Evolutionary conservation across 2,888 invertebrate genomes (phyloP), one percentile per base, ranked within the genome.

Genomic region (Eristalis arbustorum): DNA sequence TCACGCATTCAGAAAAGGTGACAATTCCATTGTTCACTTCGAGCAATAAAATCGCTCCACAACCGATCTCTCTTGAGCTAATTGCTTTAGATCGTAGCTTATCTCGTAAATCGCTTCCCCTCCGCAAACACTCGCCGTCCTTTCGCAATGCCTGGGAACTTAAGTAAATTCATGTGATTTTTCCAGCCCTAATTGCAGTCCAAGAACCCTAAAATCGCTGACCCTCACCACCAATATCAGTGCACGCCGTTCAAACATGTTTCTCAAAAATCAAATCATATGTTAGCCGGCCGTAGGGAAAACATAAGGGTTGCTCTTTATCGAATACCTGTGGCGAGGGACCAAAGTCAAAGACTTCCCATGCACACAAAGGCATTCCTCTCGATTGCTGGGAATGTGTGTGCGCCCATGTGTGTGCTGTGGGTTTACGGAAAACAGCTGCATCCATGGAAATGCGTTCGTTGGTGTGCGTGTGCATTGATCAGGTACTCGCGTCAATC

Each of bases 401-500:
- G 25, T 5, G 23, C 1, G 22, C 14, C 2, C 25, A 14, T 59
- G 25, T 25, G 25, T 25, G 25, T 6, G 13, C 22, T 31, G 22
- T 25, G 37, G 37, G 37, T 13, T 13, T 37, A 37, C 37, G 2
- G 3, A 13, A 25, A 59, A 59, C 59, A 59, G 59, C 59, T 59
- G 59, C 59, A 23, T 23, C 5, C 13, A 11, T 10, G n/a, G 2
- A 56, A 56, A 56, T 22, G 56, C 18, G 34, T 34, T 34, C 34
- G 1, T 6, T 57, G 2, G 59, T 59, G 25, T 59, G 59, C 23
- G 59, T 59, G 59, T 23, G 3, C 11, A 13, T 25, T 25, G 25
- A 59, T 59, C 59, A 59, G 59, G 59, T 59, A 59, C 59, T 25
- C 25, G 31, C 37, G 59, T 49, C 59, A 59, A 23, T 59, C 59